Percentiles rank a stretch among this genome's conserved stretches.
phyloP scores from a whole-genome alignment of 2,113 vertebrate species.

The Ammodytes dubius region DNA sequence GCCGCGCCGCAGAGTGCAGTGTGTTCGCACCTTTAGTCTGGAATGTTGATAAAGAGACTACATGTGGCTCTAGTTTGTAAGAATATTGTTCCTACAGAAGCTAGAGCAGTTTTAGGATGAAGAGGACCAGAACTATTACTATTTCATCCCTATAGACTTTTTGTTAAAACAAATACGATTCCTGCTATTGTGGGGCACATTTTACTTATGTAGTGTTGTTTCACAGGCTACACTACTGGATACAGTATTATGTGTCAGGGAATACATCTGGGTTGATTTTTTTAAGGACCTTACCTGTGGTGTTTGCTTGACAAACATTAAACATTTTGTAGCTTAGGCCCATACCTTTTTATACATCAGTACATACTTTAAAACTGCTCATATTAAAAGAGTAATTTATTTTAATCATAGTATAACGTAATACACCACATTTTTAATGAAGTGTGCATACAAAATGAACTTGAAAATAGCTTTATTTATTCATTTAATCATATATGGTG shows the following conservation, averaged over 20 bases:
- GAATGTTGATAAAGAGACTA: slow-evolving; percentile 8
- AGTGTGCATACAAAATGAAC: background rate
- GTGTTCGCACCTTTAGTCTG: too few species aligned
- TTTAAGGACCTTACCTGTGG: background rate
- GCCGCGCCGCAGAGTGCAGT: too few species aligned
- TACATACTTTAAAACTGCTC: background rate
- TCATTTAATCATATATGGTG: background rate
- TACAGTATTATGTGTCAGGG: background rate
- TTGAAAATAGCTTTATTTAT: background rate
- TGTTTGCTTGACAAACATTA: background rate
- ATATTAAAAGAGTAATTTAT: background rate
- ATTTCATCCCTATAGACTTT: background rate
- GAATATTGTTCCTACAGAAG: background rate
- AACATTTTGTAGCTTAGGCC: background rate
- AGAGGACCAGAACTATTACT: background rate
- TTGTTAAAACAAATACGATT: background rate
- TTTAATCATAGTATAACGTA: background rate
- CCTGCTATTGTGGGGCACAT: background rate
- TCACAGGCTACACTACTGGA: background rate
- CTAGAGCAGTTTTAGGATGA: background rate
- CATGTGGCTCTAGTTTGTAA: slow-evolving; percentile 24
- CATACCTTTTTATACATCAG: background rate
- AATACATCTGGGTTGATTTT: background rate
- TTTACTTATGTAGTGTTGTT: background rate
- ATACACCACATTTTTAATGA: background rate